A percentile compares a stretch with the other conserved stretches of the same genome.
Conservation (phyloP, 2,113 vertebrate genomes). For the Zosterops pallidus region DNA sequence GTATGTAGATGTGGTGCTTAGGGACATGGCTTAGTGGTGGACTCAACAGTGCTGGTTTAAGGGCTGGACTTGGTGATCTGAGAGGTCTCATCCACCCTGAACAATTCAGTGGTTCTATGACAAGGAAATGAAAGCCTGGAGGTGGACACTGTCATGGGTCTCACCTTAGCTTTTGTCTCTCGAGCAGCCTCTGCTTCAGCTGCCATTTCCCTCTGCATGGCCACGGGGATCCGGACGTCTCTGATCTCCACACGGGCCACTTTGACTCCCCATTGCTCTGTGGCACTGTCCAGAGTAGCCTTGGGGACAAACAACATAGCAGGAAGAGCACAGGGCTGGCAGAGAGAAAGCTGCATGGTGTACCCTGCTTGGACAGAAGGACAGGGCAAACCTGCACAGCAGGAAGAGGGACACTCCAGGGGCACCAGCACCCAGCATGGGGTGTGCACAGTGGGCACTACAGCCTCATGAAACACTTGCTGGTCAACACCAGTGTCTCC, state of each 20-base stretch:
- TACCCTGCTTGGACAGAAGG: neutral
- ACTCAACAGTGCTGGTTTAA: neutral
- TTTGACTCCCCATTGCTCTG: constrained; percentile 82
- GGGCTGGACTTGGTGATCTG: neutral
- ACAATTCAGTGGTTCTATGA: neutral
- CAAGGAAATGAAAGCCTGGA: neutral
- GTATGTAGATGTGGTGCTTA: neutral
- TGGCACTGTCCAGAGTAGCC: constrained; percentile 79
- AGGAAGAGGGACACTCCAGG: neutral
- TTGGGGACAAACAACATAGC: constrained; percentile 10
- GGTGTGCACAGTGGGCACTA: fast-evolving
- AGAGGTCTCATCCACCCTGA: neutral
- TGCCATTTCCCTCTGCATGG: constrained; percentile 88
- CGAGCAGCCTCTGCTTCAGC: constrained; percentile 84
- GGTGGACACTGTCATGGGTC: neutral
- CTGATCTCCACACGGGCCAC: constrained; percentile 88
- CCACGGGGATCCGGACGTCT: constrained; percentile 82
- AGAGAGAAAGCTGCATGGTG: fast-evolving
- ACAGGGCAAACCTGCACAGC: neutral
- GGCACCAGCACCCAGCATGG: fast-evolving
- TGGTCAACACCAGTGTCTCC: neutral
- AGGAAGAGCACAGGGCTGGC: neutral
- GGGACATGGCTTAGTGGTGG: neutral
- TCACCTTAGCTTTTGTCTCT: constrained; percentile 86
- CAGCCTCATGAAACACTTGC: neutral